phyloP scores from a whole-genome alignment of 2,888 invertebrate genomes.

The Petrolisthes cinctipes region DNA sequence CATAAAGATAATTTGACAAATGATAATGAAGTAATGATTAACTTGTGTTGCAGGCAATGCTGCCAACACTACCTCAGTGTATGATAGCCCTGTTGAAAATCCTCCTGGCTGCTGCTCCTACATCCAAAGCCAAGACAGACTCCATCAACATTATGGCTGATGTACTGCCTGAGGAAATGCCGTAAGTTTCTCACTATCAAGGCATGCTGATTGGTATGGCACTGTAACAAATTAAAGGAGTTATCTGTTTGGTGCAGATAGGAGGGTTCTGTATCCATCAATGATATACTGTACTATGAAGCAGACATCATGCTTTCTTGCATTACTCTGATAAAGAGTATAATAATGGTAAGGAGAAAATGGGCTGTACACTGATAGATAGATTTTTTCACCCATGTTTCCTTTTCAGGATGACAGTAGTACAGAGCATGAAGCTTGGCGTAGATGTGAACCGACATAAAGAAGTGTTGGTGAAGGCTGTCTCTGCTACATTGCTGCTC shows the following conservation, averaged over 20 bases:
- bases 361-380: too few relatives aligned
- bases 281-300: too few relatives aligned
- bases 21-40: too few relatives aligned
- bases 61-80: constrained; percentile 96
- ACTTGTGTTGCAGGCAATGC: constrained; percentile 76
- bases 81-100: constrained; percentile 98
- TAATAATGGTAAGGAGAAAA: too few relatives aligned
- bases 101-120: constrained; percentile 95
- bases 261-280: too few relatives aligned
- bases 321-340: too few relatives aligned
- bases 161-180: constrained; percentile 97
- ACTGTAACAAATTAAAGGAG: background rate
- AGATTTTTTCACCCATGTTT: background rate
- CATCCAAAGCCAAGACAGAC: constrained; percentile 98
- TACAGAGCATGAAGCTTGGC: constrained; percentile 94
- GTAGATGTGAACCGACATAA: constrained; percentile 99
- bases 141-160: constrained; percentile 99
- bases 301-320: too few relatives aligned
- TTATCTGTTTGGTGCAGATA: background rate
- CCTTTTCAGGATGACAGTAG: constrained; percentile 81
- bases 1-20: too few relatives aligned
- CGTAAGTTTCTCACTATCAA: constrained; percentile 74
- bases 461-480: constrained; percentile 93
- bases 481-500: constrained; percentile 76
- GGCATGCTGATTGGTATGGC: background rate